A percentile compares a stretch with the other conserved stretches of the same genome.
Evolutionary conservation across 1,140 invertebrate species (phyloP).

Genomic region (Copidosoma floridanum): DNA sequence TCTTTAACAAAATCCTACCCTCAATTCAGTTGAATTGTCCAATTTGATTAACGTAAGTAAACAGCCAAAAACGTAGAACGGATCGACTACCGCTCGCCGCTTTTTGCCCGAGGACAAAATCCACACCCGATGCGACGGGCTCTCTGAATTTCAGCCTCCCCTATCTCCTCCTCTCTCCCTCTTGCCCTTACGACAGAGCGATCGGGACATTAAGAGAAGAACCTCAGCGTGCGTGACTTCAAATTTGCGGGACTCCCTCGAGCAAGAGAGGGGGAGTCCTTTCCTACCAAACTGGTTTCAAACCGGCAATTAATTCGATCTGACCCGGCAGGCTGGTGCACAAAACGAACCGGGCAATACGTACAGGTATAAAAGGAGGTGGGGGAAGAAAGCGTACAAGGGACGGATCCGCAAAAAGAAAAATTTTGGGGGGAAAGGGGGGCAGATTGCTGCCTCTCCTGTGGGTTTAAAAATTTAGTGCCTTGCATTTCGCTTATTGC

Average conservation of each 20-base stretch:
- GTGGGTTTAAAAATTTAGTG: too few relatives aligned
- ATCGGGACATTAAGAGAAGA: constrained; percentile 1
- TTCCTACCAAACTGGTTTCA: constrained; percentile 34
- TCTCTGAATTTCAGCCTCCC: background rate
- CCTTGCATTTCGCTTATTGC: too few relatives aligned
- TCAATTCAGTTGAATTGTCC: background rate
- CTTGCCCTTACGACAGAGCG: background rate
- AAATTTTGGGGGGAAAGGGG: too few relatives aligned
- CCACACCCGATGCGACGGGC: background rate
- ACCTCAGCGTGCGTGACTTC: constrained; percentile 4
- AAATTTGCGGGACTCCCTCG: too few relatives aligned
- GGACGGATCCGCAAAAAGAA: too few relatives aligned
- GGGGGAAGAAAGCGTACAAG: background rate
- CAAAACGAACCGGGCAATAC: background rate
- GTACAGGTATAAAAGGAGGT: background rate
- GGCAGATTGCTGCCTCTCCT: too few relatives aligned
- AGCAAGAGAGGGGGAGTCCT: constrained; percentile 1
- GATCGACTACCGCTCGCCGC: background rate
- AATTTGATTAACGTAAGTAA: constrained; percentile 3
- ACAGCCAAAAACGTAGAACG: background rate
- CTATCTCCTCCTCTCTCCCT: too few relatives aligned
- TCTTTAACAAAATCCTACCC: too few relatives aligned
- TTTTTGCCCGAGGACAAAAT: constrained; percentile 10
- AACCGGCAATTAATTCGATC: constrained; percentile 36
- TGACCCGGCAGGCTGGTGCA: constrained; percentile 1